phyloP scores from a whole-genome alignment of 2,888 invertebrate genomes.

The Lepidonotus clava region DNA sequence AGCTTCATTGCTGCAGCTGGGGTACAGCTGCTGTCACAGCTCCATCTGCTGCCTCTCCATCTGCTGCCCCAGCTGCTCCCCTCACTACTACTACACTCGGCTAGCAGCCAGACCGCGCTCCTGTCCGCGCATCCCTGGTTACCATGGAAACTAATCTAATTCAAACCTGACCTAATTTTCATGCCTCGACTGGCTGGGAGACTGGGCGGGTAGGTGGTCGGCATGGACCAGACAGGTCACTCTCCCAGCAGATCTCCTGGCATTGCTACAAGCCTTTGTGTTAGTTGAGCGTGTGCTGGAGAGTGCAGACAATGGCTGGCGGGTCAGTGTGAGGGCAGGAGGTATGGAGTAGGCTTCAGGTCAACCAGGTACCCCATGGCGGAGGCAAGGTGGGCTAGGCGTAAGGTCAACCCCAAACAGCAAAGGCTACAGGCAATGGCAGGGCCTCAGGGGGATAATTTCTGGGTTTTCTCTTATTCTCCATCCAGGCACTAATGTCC shows the following conservation, averaged over 20 bases:
- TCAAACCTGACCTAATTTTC: slow-evolving; percentile 32
- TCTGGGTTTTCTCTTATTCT: too few relatives aligned
- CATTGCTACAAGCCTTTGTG: neutral
- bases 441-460: too few relatives aligned
- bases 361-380: neutral
- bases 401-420: neutral
- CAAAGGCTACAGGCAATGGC: neutral
- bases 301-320: neutral
- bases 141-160: slow-evolving; percentile 37
- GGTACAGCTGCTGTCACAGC: neutral
- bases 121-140: slow-evolving; percentile 24
- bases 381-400: neutral
- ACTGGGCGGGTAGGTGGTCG: neutral
- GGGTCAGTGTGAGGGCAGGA: neutral
- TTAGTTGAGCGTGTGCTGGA: neutral
- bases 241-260: neutral
- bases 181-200: neutral
- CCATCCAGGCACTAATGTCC: too few relatives aligned
- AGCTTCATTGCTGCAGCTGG: neutral
- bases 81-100: neutral
- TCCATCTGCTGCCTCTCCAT: neutral
- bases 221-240: neutral
- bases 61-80: neutral
- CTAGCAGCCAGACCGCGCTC: slow-evolving; percentile 13
- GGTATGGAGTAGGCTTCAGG: neutral